A percentile compares a stretch with the other conserved stretches of the same genome.
These are phyloP conservation scores for Epinephelus moara DNA, from an alignment of 2,113 vertebrate species.

Conservation along the genomic window DNA sequence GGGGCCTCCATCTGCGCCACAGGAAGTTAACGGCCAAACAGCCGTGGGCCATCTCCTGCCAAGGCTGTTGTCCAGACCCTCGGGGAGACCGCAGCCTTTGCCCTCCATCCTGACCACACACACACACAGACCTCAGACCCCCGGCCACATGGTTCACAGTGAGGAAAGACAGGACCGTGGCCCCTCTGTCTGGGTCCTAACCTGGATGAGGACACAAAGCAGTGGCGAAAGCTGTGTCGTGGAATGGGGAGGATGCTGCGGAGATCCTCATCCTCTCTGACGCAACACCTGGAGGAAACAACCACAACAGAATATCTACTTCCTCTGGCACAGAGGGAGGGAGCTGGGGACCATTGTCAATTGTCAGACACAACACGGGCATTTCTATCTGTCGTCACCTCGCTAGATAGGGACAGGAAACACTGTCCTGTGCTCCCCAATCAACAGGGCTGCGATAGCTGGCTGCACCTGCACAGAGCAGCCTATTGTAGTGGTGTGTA, in stretches of 20 bases:
- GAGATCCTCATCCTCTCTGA: conserved; percentile 59
- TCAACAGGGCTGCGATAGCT: conserved; percentile 44
- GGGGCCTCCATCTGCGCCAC: conserved; percentile 38
- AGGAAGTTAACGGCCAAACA: conserved; percentile 74
- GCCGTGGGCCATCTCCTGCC: conserved; percentile 61
- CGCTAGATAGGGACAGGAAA: conserved; percentile 68
- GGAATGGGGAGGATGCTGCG: conserved; percentile 32
- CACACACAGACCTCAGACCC: conserved; percentile 1
- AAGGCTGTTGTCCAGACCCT: conserved; percentile 57
- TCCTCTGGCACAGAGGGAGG: conserved; percentile 20
- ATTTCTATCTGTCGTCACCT: conserved; percentile 68
- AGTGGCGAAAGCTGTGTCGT: conserved; percentile 19
- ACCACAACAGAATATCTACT: conserved; percentile 54
- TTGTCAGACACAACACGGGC: conserved; percentile 75
- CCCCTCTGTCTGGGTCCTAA: conserved; percentile 48
- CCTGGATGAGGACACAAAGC: conserved; percentile 64
- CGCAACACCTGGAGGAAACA: conserved; percentile 61
- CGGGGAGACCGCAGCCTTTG: conserved; percentile 42
- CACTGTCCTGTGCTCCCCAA: conserved; percentile 44
- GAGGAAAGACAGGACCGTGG: conserved; percentile 47
- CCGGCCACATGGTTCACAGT: background rate
- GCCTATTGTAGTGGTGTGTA: conserved; percentile 48
- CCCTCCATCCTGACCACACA: conserved; percentile 37
- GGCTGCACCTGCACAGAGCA: conserved; percentile 74
- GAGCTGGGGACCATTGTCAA: conserved; percentile 41